These are phyloP conservation scores for Barbus barbus DNA, from an alignment of 2,113 vertebrate genomes.

Conservation along the genomic window DNA sequence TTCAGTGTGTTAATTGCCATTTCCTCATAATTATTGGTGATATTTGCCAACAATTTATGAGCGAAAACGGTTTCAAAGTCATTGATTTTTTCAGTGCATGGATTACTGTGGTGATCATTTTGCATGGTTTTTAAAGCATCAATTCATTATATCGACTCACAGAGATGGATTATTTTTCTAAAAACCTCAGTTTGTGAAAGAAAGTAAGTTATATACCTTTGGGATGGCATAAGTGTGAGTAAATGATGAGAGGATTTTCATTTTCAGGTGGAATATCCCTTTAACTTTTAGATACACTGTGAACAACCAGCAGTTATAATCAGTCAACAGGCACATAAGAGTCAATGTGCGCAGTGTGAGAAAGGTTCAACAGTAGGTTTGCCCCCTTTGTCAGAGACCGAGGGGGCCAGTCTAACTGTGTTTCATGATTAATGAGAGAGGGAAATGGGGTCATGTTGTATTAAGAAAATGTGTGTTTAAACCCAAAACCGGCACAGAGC, in stretches of 20 bases:
- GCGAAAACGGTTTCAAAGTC: not conserved
- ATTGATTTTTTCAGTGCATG: not conserved
- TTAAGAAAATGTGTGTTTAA: conserved; percentile 84
- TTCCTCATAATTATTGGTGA: not conserved
- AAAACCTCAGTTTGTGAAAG: not conserved
- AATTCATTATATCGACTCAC: not conserved
- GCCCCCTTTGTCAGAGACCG: conserved; percentile 46
- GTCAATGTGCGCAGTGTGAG: conserved; percentile 25
- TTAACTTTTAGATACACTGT: not conserved
- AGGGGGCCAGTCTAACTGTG: conserved; percentile 67
- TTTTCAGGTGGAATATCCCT: not conserved
- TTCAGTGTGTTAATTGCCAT: not conserved
- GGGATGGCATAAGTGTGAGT: not conserved
- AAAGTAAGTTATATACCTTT: not conserved
- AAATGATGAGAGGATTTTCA: not conserved
- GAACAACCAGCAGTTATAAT: conserved; percentile 21
- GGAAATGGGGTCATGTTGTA: conserved; percentile 82
- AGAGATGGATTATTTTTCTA: not conserved
- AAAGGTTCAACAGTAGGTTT: conserved; percentile 28
- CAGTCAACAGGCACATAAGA: conserved; percentile 16
- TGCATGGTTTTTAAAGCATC: not conserved
- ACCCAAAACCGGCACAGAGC: conserved; percentile 75
- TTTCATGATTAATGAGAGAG: conserved; percentile 82
- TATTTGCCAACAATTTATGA: not conserved
- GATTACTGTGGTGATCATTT: not conserved